A percentile compares a stretch with the other conserved stretches of the same genome.
Evolutionary conservation across 2,888 invertebrate genomes (phyloP).

Genomic region (Heliconius aoede): DNA sequence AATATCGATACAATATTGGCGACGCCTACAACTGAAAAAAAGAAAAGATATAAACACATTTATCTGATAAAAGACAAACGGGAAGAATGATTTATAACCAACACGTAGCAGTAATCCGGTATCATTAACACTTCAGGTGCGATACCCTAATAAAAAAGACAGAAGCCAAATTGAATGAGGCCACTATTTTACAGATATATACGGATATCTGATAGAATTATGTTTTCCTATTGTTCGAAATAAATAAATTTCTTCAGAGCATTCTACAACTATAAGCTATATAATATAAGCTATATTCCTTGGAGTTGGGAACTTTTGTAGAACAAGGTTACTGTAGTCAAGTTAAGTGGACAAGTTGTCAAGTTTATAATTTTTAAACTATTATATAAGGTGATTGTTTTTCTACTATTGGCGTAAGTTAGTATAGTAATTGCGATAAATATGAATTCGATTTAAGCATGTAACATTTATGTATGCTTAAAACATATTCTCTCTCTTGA

Average conservation of each 20-base stretch:
- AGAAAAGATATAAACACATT: too few species aligned
- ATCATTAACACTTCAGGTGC: slow-evolving; percentile 2
- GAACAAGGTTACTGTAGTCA: slow-evolving; percentile 11
- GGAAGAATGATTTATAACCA: not conserved
- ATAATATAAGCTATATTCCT: slow-evolving; percentile 19
- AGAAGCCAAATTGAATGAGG: slow-evolving; percentile 14
- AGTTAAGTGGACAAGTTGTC: not conserved
- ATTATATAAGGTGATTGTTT: not conserved
- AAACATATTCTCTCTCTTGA: too few species aligned
- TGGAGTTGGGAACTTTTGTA: slow-evolving; percentile 13
- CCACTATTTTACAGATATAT: slow-evolving; percentile 18
- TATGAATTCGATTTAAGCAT: too few species aligned
- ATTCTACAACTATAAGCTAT: slow-evolving; percentile 13
- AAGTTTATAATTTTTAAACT: slow-evolving; percentile 5
- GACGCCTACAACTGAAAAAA: too few species aligned
- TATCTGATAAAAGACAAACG: too few species aligned
- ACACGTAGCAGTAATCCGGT: not conserved
- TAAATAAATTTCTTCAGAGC: slow-evolving; percentile 2
- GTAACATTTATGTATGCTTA: too few species aligned
- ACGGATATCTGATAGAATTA: not conserved
- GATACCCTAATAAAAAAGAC: slow-evolving; percentile 1
- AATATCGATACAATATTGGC: too few species aligned
- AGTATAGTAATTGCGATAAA: too few species aligned
- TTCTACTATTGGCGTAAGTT: too few species aligned
- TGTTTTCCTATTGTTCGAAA: slow-evolving; percentile 8